Evolutionary conservation across 1,140 invertebrate genomes (phyloP), one percentile per base, ranked within the genome.

Genomic region (Temnothorax longispinosus): DNA sequence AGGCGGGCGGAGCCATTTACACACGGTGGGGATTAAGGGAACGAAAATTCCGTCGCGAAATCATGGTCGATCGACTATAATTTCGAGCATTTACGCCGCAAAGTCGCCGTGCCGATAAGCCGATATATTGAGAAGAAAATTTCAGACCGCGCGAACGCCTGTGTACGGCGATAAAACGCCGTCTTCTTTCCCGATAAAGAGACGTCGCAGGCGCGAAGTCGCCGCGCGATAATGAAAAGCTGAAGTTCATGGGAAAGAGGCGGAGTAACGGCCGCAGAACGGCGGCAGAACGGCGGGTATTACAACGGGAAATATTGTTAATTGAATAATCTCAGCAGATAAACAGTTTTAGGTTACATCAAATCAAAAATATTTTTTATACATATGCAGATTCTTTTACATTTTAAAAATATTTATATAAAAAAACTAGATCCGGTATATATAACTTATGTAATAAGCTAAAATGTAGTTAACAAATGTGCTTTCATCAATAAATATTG

Each of bases 231-330:
- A 80, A 80, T 80, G 77, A 80, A 80, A 80, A 80, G 75, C 64
- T 78, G 75, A 78, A 78, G 47, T 80, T 67, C 47, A 67, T 80
- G 77, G 47, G 62, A 80, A 80, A 41, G 62, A 80, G 60, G 47
- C 35, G 62, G 62, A 80, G 35, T 65, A 80, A 80, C 47, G 47
- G 52, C 3, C 3, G 32, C 54, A 4, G 41, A 10, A 44, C 11
- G 71, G 13, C 54, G 41, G 58, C 35, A 65, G 47, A 54, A 80
- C 21, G 54, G 41, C n/a, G 13, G 7, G 21, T n/a, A 67, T 18
- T 67, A 67, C 27, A 67, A 41, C 11, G 35, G 38, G n/a, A 47
- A 67, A 67, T 21, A 8, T 67, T 80, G 35, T 80, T 80, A 54
- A 80, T 69, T 67, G 47, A 35, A 44, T 21, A 41, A n/a, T 41